Evolutionary conservation across 2,797 vertebrate genomes (phyloP), one percentile per base, ranked within the genome.

Genomic region (Microcaecilia unicolor): DNA sequence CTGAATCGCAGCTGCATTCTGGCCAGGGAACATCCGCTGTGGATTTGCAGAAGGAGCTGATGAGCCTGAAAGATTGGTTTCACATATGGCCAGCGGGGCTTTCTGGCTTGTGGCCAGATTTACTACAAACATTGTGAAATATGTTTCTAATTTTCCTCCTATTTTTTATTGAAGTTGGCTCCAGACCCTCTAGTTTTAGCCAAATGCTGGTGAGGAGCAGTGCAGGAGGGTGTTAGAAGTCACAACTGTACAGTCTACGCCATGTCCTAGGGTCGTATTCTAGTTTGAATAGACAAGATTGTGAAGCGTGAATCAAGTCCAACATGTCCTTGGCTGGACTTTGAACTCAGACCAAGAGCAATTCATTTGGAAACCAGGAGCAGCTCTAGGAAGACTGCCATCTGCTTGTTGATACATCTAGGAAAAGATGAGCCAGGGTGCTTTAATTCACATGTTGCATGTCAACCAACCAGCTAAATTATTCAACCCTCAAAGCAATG

Each of bases 11-110:
- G 89, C 90, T 90, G 88, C 28, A 60, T 55, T 53, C 75, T 73
- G 85, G 84, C 82, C 82, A 53, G 83, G 90, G 89, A 89, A 91
- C 90, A 91, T 91, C 91, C 90, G 83, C 88, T 67, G 66, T 67
- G 72, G 74, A 75, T 74, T 73, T 54, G 44, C 50, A 66, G 78
- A 75, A 72, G 75, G 72, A 71, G 71, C 64, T 64, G 70, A 67
- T 64, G 64, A 70, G 72, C 68, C 69, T 74, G 49, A 24, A 67
- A 71, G 72, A 69, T 51, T 54, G 62, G 49, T 61, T 66, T 33
- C 54, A 37, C 69, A 61, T 25, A 48, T 61, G 26, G 70, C 72
- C 71, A 73, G 67, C 47, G 55, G 70, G 61, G 44, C 8, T 47
- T 51, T 46, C 66, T 78, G 78, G 72, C 75, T 46, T 13, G 4